Conservation (phyloP, 2,888 invertebrate species). For the Caenorhabditis auriculariae region DNA sequence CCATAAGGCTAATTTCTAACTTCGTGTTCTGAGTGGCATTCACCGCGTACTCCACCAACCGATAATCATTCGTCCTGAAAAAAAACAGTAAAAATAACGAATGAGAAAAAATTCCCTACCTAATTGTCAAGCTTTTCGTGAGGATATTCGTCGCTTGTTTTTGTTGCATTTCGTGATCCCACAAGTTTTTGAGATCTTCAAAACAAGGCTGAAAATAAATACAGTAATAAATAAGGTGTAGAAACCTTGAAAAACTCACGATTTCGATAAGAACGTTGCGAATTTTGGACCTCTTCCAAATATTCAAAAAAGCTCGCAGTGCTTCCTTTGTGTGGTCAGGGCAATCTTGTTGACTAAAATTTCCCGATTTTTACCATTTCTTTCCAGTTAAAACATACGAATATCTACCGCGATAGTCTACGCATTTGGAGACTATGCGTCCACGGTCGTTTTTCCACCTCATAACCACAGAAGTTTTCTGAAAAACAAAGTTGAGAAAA, state of each 20-base stretch:
- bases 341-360: slow-evolving; percentile 25
- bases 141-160: slow-evolving; percentile 7
- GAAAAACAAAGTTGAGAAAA: background rate
- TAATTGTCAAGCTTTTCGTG: slow-evolving; percentile 15
- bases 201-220: slow-evolving; percentile 24
- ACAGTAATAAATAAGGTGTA: no score
- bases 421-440: slow-evolving; percentile 14
- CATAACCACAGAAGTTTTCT: slow-evolving; percentile 23
- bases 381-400: slow-evolving; percentile 1
- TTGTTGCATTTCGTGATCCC: slow-evolving; percentile 13
- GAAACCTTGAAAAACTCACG: slow-evolving; percentile 5
- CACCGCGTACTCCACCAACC: slow-evolving; percentile 10
- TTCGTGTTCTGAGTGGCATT: slow-evolving; percentile 7
- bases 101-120: slow-evolving; percentile 4
- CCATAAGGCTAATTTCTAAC: slow-evolving; percentile 13
- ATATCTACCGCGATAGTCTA: slow-evolving; percentile 16
- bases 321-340: slow-evolving; percentile 21
- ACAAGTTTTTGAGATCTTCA: slow-evolving; percentile 19
- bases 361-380: slow-evolving; percentile 1
- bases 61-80: slow-evolving; percentile 24
- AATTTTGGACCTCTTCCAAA: slow-evolving; percentile 19
- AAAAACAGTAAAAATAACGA: background rate
- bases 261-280: slow-evolving; percentile 22
- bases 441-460: slow-evolving; percentile 19
- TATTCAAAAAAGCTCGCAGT: slow-evolving; percentile 12